These are phyloP conservation scores for Thalassarche chlororhynchos DNA, from an alignment of 2,113 vertebrate species.

Conservation along the genomic window DNA sequence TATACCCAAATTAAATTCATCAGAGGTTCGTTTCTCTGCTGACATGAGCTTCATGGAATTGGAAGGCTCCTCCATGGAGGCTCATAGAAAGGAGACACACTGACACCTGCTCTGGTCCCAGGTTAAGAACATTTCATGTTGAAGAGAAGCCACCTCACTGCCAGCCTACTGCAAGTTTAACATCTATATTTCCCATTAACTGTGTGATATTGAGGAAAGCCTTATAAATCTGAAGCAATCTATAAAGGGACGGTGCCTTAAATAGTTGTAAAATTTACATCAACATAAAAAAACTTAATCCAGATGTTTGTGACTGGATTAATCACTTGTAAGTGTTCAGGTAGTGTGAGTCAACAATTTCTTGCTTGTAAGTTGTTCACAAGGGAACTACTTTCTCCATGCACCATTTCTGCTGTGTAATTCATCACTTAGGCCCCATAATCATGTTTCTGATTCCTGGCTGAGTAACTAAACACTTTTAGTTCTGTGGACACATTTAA, in stretches of 20 bases:
- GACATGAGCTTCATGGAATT: not conserved
- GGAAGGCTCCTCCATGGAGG: not conserved
- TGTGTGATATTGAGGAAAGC: not conserved
- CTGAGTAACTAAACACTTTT: not conserved
- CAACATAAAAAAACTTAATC: conserved; percentile 32
- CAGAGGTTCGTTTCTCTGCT: not conserved
- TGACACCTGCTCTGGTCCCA: not conserved
- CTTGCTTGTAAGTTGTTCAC: conserved; percentile 26
- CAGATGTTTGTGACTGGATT: conserved; percentile 54
- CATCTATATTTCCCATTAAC: not conserved
- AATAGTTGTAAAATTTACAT: conserved; percentile 48
- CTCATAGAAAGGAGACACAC: not conserved
- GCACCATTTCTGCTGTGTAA: conserved; percentile 31
- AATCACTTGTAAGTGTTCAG: conserved; percentile 28
- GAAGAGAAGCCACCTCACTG: not conserved
- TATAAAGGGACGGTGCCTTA: not conserved
- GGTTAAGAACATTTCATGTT: not conserved
- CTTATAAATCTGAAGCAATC: conserved; percentile 7
- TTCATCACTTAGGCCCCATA: conserved; percentile 15
- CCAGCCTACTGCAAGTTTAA: not conserved
- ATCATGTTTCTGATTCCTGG: conserved; percentile 35
- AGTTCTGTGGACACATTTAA: not conserved
- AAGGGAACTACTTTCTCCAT: conserved; percentile 31
- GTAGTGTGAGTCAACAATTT: not conserved
- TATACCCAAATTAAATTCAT: not conserved